Percentiles rank a stretch among this genome's conserved stretches.
Evolutionary conservation across 2,888 invertebrate genomes (phyloP).

Genomic region (Atherix ibis): DNA sequence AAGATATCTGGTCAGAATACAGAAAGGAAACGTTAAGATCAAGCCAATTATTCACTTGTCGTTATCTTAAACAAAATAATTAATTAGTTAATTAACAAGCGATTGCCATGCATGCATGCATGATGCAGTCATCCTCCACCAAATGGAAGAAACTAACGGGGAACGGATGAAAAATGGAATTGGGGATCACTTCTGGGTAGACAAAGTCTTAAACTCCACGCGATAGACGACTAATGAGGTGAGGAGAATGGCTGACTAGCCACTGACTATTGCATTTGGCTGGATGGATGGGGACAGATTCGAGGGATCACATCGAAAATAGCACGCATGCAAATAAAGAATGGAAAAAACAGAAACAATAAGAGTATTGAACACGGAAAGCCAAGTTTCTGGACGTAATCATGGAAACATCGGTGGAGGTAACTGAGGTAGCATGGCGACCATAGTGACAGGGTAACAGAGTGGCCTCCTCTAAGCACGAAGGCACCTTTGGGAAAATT

Average conservation of each 20-base stretch:
- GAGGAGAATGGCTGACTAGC: too few relatives aligned
- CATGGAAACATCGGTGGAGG: neutral
- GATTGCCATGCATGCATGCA: slow-evolving; percentile 19
- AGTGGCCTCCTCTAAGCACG: neutral
- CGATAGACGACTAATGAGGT: too few relatives aligned
- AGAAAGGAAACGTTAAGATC: neutral
- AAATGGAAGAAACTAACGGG: too few relatives aligned
- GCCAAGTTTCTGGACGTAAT: too few relatives aligned
- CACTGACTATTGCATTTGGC: too few relatives aligned
- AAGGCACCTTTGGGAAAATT: neutral
- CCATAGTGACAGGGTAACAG: neutral
- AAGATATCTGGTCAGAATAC: too few relatives aligned
- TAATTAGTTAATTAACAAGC: slow-evolving; percentile 31
- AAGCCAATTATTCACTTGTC: slow-evolving; percentile 22
- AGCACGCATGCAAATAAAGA: slow-evolving; percentile 15
- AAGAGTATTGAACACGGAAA: too few relatives aligned
- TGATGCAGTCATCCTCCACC: too few relatives aligned
- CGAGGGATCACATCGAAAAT: slow-evolving; percentile 6
- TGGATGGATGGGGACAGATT: too few relatives aligned
- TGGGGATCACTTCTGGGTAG: too few relatives aligned
- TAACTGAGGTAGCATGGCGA: neutral
- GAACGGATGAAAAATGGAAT: too few relatives aligned
- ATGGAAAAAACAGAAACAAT: slow-evolving; percentile 1
- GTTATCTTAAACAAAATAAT: slow-evolving; percentile 27
- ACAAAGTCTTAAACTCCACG: too few relatives aligned